Conservation (phyloP, 2,888 invertebrate species). For the Megaustenia siamemsis region DNA sequence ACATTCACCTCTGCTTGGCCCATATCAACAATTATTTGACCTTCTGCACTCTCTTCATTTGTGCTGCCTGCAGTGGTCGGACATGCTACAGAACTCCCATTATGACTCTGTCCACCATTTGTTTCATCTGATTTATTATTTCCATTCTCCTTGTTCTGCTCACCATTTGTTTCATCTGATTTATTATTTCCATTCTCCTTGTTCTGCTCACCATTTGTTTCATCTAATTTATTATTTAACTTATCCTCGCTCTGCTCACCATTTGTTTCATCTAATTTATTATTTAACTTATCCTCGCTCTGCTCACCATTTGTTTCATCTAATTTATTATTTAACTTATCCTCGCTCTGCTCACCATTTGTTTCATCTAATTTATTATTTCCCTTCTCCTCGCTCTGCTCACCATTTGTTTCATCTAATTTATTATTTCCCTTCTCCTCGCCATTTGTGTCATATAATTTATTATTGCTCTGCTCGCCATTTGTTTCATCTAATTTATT, state of each 20-base stretch:
- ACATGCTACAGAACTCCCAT: neutral
- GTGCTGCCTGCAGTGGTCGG: conserved; percentile 1
- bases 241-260: too few relatives aligned
- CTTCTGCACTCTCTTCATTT: conserved; percentile 28
- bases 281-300: too few relatives aligned
- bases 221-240: neutral
- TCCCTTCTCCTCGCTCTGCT: too few relatives aligned
- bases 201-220: neutral
- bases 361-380: too few relatives aligned
- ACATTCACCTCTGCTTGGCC: conserved; percentile 3
- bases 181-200: too few relatives aligned
- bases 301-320: neutral
- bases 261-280: too few relatives aligned
- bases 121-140: neutral
- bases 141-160: too few relatives aligned
- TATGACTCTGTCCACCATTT: neutral
- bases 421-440: neutral
- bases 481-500: neutral
- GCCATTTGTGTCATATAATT: too few relatives aligned
- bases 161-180: too few relatives aligned
- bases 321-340: neutral
- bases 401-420: neutral
- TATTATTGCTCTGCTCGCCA: neutral
- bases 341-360: too few relatives aligned
- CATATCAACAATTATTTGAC: conserved; percentile 50